Evolutionary conservation across 2,113 vertebrate species (phyloP).

Genomic region (Nicator chloris): DNA sequence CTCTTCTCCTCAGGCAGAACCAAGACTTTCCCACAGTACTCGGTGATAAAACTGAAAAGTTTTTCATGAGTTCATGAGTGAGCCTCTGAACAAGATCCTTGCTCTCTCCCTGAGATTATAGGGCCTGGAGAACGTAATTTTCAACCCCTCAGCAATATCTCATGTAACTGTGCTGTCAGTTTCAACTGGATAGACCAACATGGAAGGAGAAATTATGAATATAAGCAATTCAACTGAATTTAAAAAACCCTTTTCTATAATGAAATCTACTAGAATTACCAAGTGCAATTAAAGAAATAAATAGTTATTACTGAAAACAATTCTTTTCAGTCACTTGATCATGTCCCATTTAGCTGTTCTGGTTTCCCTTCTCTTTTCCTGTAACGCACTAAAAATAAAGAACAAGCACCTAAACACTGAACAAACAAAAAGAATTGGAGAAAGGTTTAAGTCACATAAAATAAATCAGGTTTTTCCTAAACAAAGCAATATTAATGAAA

Average conservation of each 20-base stretch:
- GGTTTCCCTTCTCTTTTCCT: not conserved
- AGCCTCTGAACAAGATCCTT: not conserved
- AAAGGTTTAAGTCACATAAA: not conserved
- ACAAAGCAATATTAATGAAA: not conserved
- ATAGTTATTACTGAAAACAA: not conserved
- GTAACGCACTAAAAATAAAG: not conserved
- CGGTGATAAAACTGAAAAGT: rapidly evolving
- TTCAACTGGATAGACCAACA: not conserved
- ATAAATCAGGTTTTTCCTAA: not conserved
- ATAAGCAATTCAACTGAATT: not conserved
- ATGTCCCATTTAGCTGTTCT: not conserved
- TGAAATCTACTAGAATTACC: conserved; percentile 14
- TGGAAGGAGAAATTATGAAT: not conserved
- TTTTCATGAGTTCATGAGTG: rapidly evolving
- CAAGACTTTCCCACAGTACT: not conserved
- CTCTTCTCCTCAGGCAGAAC: not conserved
- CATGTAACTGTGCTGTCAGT: not conserved
- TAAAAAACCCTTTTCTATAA: not conserved
- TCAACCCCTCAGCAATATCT: not conserved
- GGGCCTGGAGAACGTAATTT: rapidly evolving
- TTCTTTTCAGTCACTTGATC: not conserved
- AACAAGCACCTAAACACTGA: not conserved
- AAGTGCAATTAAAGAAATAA: conserved; percentile 62
- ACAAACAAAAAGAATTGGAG: not conserved
- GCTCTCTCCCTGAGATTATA: not conserved